Percentiles rank a stretch among this genome's conserved stretches.
Conservation (phyloP, 2,113 vertebrate genomes). For the Tenrec ecaudatus region DNA sequence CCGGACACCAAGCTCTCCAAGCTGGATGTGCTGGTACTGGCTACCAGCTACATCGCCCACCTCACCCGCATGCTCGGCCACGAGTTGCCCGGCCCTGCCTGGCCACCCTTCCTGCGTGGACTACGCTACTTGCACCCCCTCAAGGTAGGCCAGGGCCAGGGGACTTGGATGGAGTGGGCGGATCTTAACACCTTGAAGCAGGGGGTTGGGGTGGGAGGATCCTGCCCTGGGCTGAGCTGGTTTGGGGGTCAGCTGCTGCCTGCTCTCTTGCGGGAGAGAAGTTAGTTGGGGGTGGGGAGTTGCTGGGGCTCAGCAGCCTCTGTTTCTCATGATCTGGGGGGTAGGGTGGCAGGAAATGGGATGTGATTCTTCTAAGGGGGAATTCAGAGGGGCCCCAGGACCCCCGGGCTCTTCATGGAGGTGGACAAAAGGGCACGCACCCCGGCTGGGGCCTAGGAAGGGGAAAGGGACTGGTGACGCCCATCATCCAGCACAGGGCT, state of each 20-base stretch:
- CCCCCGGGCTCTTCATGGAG: not conserved
- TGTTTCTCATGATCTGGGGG: not conserved
- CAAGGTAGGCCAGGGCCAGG: constrained; percentile 85
- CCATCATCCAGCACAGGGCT: rapidly evolving
- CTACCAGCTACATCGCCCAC: constrained; percentile 93
- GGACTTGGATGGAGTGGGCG: not conserved
- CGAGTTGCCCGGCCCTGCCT: constrained; percentile 72
- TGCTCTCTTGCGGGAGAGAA: not conserved
- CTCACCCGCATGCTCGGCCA: constrained; percentile 89
- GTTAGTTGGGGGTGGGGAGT: not conserved
- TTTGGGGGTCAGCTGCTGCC: not conserved
- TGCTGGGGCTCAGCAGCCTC: not conserved
- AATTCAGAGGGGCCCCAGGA: not conserved
- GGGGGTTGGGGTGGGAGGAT: not conserved
- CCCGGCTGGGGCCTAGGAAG: not conserved
- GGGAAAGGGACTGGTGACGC: not conserved
- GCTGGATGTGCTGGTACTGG: constrained; percentile 92
- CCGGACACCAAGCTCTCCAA: constrained; percentile 93
- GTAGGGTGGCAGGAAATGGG: not conserved
- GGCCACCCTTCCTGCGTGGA: constrained; percentile 77
- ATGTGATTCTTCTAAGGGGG: not conserved
- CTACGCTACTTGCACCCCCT: constrained; percentile 90
- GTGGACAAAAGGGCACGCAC: not conserved
- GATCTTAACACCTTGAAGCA: not conserved
- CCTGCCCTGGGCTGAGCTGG: not conserved